Evolutionary conservation across 2,113 vertebrate genomes (phyloP), one percentile per base, ranked within the genome.

Genomic region (Collichthys lucidus): DNA sequence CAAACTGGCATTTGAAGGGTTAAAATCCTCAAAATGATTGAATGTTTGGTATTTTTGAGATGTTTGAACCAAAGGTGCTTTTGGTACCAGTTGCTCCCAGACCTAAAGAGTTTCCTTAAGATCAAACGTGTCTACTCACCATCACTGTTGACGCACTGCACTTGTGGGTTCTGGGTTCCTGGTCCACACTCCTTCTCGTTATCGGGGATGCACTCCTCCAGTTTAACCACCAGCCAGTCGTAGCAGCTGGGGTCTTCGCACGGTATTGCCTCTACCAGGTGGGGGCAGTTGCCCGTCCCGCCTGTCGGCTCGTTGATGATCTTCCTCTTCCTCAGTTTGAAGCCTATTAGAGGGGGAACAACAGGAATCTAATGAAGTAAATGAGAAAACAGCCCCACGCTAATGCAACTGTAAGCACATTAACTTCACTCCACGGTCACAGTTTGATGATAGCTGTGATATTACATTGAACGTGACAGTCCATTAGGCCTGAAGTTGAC

Each of bases 191-290:
- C 90, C 73, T 86, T 96, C 35, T 96, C 96, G 7, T 98, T 97
- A 87, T 99, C 98, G 0, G 98, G 97, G 71, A 97, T 76, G 42
- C 98, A 99, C 46, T 95, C 95, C 61, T 97, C 96, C n/a, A 99
- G 94, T 65, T 90, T 94, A 2, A 92, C 82, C 46, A 98, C 93
- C 68, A 96, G 95, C 98, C 98, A 99, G 16, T 97, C 96, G 0
- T 96, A 98, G 92, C 98, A 99, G 74, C 96, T 96, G 3, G 98
- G 98, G 15, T 99, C 98, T 19, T 99, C 98, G 79, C 98, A 99
- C 0, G 98, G 98, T 80, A 99, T 97, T 26, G 97, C 97, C 94
- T 99, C 98, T 72, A 96, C 91, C 70, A 99, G 94, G 85, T 99
- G 97, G 60, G 97, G 97, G 81, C 98, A 99, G 92, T 93, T 99